These are phyloP conservation scores for Anguilla rostrata DNA, from an alignment of 2,113 vertebrate genomes.

Conservation along the genomic window DNA sequence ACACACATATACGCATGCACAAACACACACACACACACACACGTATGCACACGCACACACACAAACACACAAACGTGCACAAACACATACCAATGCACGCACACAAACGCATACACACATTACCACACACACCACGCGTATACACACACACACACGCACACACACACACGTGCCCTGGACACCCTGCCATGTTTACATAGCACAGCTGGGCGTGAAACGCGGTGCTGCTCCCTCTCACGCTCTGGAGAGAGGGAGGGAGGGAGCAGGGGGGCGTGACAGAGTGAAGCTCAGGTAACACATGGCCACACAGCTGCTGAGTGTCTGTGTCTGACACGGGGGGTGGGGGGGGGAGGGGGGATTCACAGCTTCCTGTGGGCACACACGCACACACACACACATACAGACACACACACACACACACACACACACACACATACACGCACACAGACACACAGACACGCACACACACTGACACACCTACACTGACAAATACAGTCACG, in stretches of 20 bases:
- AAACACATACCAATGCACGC: neutral
- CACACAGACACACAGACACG: neutral
- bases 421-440: too few relatives aligned
- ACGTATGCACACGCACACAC: neutral
- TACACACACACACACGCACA: too few relatives aligned
- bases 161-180: slow-evolving; percentile 7
- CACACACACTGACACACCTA: neutral
- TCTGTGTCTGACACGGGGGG: neutral
- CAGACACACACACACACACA: neutral
- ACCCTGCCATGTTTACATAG: slow-evolving; percentile 34
- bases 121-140: slow-evolving; percentile 1
- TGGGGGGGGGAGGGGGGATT: neutral
- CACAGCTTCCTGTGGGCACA: neutral
- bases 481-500: neutral
- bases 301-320: slow-evolving; percentile 30
- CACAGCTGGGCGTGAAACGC: slow-evolving; percentile 25
- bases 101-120: slow-evolving; percentile 10
- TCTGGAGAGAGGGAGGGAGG: neutral
- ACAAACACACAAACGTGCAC: neutral
- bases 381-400: neutral
- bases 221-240: neutral
- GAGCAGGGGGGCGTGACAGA: neutral
- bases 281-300: slow-evolving; percentile 21
- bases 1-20: neutral
- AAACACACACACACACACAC: neutral